Base-by-base conservation (phyloP, 2,888 invertebrate species). In the Bibio marci region DNA sequence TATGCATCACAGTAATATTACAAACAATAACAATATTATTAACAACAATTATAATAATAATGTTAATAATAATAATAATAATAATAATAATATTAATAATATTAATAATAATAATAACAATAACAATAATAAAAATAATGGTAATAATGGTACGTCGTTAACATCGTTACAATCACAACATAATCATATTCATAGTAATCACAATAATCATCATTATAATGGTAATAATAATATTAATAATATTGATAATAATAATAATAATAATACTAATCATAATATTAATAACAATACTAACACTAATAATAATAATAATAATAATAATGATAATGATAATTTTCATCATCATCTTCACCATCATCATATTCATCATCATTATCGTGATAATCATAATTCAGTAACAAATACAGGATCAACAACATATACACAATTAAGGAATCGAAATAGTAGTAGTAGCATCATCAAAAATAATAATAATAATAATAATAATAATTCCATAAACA, bases 41-140 rank as follows among this genome's bases (percentile, higher is more conserved):
- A 58, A 57, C 62, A 54, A 58, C 57, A 61, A 63, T 58, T 58
- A 63, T 57, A 59, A 26, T 15, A 46, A 44, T 28, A 44, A 49
- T 40, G 27, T 44, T 18, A 22, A 4, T 22, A 22, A 22, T 22
- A 22, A 6, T 22, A 22, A 22, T 8, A 22, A 22, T 22, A 22
- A 22, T 6, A 22, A 22, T 22, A 22, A 22, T 22, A 22, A 6
- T 22, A 22, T 22, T 22, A 22, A 22, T 22, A 22, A 22, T 22
- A 42, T 45, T 28, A 39, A 43, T 40, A 44, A 38, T 33, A 45
- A 42, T 43, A 46, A 41, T 35, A 45, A 40, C 39, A 43, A 47
- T 35, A 45, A 45, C 38, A 44, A 43, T 31, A 45, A 44, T 42
- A 39, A n/a, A 7, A 28, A 13, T 12, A 13, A 13, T 17, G n/a